phyloP scores from a whole-genome alignment of 2,888 invertebrate genomes.

The Electrophaes corylata region DNA sequence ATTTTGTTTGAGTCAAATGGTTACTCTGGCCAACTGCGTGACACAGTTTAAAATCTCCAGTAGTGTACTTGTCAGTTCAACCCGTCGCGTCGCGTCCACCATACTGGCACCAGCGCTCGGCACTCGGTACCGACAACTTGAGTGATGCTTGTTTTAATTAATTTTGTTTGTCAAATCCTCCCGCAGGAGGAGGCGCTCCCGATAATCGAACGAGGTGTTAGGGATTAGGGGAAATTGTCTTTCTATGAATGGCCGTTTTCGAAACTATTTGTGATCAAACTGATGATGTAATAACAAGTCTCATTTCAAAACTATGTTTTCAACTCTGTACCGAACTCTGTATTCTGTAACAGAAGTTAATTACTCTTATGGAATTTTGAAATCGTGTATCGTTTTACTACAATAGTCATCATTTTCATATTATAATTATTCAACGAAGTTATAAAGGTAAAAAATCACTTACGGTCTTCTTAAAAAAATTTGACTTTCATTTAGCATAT shows the following conservation, averaged over 20 bases:
- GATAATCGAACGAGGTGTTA: constrained; percentile 42
- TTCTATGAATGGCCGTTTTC: constrained; percentile 1
- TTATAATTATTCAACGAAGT: no score
- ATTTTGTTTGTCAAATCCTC: constrained; percentile 37
- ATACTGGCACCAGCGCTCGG: constrained; percentile 18
- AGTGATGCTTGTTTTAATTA: constrained; percentile 39
- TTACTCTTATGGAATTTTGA: no score
- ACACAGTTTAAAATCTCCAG: not conserved
- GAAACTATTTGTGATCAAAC: constrained; percentile 5
- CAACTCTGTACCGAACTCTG: not conserved
- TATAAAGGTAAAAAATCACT: no score
- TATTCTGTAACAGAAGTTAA: no score
- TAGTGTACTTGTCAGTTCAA: not conserved
- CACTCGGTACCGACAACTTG: not conserved
- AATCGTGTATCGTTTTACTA: no score
- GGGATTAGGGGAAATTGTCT: constrained; percentile 36
- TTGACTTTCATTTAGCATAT: no score
- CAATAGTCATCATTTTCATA: no score
- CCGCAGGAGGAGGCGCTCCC: constrained; percentile 18
- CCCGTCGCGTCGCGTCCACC: constrained; percentile 6
- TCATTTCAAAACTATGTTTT: not conserved
- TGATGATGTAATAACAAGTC: not conserved
- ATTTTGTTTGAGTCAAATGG: no score
- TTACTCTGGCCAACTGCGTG: not conserved
- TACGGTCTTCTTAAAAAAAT: no score